Evolutionary conservation across 1,140 invertebrate genomes (phyloP), one percentile per base, ranked within the genome.

Genomic region (Uloborus diversus): DNA sequence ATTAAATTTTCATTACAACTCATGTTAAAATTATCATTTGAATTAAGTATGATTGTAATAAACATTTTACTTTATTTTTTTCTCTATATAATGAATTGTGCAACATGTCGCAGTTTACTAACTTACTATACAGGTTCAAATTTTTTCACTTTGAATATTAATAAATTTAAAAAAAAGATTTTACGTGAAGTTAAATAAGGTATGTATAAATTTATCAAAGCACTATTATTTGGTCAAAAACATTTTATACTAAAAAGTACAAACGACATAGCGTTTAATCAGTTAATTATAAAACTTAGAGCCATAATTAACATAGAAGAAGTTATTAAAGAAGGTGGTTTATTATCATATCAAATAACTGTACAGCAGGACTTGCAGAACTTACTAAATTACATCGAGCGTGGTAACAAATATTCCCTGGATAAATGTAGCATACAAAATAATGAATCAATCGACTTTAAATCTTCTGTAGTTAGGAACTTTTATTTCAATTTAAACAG

Each of bases 31-130:
- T 47, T 27, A 66, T 66, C 37, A 1, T 66, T 47, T 27, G 47
- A 13, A 30, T 66, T 17, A 37, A 25, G 4, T 20, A 37, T 0
- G 17, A 37, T 3, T n/a, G n/a, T n/a, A n/a, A n/a, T n/a, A n/a
- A n/a, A n/a, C n/a, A n/a, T n/a, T n/a, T n/a, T n/a, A n/a, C n/a
- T 66, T 11, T 66, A 27, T 66, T 49, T 66, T 5, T 49, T 66
- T 30, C 64, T 66, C 30, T 66, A 66, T 27, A 17, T 66, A 66
- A 49, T 28, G 23, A 23, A 66, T 30, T 66, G 64, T 28, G n/a
- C 49, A n/a, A 28, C 30, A 3, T 7, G 9, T 4, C 11, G 64
- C 14, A 66, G 30, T 66, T 66, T 66, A 28, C 30, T 47, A 28
- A 2, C 30, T 17, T 66, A 66, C 20, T 66, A 66, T 66, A 49